Evolutionary conservation across 2,113 vertebrate genomes (phyloP).

Genomic region (Phrynocephalus versicolor): DNA sequence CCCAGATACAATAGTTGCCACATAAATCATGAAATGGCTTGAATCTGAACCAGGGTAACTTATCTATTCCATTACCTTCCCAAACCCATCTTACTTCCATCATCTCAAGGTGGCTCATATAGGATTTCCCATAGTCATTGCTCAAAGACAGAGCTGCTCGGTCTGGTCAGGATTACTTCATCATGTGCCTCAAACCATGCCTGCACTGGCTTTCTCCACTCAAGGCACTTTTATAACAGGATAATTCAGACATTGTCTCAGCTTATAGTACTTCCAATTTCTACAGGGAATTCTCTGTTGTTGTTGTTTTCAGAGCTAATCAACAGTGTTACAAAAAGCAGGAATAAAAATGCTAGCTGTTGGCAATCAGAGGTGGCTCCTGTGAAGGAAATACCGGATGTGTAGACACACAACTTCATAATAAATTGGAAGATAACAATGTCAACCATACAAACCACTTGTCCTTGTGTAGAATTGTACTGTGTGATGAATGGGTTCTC

Average conservation of each 20-base stretch:
- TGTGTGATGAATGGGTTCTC: background rate
- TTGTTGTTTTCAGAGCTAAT: background rate
- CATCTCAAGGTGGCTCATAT: background rate
- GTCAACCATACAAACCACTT: background rate
- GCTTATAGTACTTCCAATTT: background rate
- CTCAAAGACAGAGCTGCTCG: background rate
- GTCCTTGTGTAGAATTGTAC: background rate
- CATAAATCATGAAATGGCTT: background rate
- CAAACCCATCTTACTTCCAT: background rate
- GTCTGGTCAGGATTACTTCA: background rate
- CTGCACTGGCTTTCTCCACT: background rate
- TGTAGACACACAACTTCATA: background rate
- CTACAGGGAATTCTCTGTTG: background rate
- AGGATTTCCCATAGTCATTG: background rate
- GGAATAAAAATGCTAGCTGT: background rate
- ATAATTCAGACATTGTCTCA: no score
- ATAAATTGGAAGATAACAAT: background rate
- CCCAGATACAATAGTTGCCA: background rate
- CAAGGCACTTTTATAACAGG: background rate
- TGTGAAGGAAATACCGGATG: no score
- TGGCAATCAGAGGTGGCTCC: background rate
- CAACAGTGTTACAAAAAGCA: background rate
- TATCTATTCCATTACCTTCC: background rate
- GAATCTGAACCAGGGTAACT: background rate
- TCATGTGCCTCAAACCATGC: background rate